These are phyloP conservation scores for Heliconius ismenius DNA, from an alignment of 2,888 invertebrate species.

Conservation along the genomic window DNA sequence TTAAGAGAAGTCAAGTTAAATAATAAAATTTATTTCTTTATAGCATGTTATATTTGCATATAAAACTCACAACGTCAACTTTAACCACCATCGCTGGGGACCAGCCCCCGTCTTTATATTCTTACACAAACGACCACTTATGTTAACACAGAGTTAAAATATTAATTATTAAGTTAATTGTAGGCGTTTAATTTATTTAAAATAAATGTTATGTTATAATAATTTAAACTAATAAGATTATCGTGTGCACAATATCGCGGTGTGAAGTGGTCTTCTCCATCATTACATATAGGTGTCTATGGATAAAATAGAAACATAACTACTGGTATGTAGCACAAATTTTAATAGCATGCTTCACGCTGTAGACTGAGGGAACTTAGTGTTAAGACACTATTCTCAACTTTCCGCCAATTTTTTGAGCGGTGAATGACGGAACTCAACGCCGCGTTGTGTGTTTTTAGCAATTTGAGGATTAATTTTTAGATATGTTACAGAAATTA, in stretches of 20 bases:
- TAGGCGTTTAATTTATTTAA: conserved; percentile 43
- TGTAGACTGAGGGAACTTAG: too few relatives aligned
- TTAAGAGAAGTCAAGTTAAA: conserved; percentile 1
- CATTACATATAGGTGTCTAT: too few relatives aligned
- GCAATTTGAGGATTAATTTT: neutral
- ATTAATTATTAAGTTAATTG: conserved; percentile 25
- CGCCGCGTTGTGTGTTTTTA: too few relatives aligned
- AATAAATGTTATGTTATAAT: conserved; percentile 29
- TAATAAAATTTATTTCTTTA: neutral
- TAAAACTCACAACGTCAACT: conserved; percentile 71
- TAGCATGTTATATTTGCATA: conserved; percentile 48
- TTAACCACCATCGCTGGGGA: conserved; percentile 65
- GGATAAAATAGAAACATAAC: too few relatives aligned
- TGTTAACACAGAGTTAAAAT: conserved; percentile 36
- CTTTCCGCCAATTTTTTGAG: too few relatives aligned
- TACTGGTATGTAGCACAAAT: too few relatives aligned
- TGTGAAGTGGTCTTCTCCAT: conserved; percentile 12
- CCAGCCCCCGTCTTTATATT: conserved; percentile 71
- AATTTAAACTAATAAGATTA: conserved; percentile 15
- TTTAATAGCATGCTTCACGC: too few relatives aligned
- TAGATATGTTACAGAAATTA: neutral
- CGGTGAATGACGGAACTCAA: too few relatives aligned
- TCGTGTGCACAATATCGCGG: neutral
- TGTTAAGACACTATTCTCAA: too few relatives aligned
- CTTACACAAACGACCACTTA: conserved; percentile 55